These are phyloP conservation scores for Chelonus formosanus DNA, from an alignment of 2,888 invertebrate genomes.

Conservation along the genomic window DNA sequence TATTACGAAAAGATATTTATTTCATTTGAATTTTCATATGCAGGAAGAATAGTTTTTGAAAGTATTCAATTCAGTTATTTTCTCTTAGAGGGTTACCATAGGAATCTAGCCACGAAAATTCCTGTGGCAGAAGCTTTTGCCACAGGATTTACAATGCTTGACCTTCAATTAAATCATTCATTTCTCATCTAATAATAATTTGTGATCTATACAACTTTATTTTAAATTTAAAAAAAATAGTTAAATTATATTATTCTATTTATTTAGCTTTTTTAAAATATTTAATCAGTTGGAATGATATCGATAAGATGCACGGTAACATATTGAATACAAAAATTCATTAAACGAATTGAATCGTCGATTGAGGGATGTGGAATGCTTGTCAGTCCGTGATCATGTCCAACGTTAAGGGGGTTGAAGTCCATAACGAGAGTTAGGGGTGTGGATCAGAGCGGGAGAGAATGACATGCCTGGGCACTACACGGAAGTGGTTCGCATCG, in stretches of 20 bases:
- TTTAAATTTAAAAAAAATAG: too few species aligned
- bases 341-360: slow-evolving; percentile 8
- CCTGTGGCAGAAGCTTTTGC: slow-evolving; percentile 20
- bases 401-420: slow-evolving; percentile 25
- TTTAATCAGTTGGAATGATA: too few species aligned
- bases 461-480: slow-evolving; percentile 32
- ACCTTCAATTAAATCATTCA: background rate
- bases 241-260: too few species aligned
- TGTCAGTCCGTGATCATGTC: slow-evolving; percentile 35
- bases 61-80: slow-evolving; percentile 21
- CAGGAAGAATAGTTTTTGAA: background rate
- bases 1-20: background rate
- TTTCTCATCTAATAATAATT: too few species aligned
- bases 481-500: slow-evolving; percentile 61
- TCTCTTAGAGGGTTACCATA: slow-evolving; percentile 22
- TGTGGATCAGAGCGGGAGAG: slow-evolving; percentile 28
- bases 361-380: slow-evolving; percentile 35
- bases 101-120: slow-evolving; percentile 33
- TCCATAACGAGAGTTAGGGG: slow-evolving; percentile 22
- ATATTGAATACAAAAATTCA: background rate
- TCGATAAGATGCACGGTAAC: too few species aligned
- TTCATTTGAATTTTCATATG: background rate
- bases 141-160: background rate
- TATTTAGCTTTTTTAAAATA: too few species aligned
- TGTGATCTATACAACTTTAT: too few species aligned